These are phyloP conservation scores for Agrochola lota DNA, from an alignment of 2,888 invertebrate genomes.

Conservation along the genomic window DNA sequence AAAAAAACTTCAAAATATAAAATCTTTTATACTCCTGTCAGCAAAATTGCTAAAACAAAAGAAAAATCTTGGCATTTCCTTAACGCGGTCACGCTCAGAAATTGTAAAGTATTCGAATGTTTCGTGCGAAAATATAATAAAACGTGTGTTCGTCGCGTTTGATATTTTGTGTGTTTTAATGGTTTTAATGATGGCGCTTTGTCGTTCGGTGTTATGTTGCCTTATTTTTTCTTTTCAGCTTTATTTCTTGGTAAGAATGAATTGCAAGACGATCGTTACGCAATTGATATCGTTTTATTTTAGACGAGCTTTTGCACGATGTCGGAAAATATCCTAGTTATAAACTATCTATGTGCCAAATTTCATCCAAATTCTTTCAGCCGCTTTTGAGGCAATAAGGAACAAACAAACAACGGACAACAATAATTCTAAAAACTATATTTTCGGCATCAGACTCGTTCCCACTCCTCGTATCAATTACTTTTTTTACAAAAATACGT, in stretches of 20 bases:
- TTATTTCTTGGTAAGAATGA: not conserved
- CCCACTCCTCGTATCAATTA: too few species aligned
- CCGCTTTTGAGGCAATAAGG: too few species aligned
- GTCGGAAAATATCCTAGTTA: too few species aligned
- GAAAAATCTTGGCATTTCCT: constrained; percentile 35
- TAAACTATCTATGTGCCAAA: too few species aligned
- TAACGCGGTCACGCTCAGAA: constrained; percentile 62
- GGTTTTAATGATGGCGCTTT: constrained; percentile 53
- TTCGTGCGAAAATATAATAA: constrained; percentile 68
- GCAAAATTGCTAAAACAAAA: constrained; percentile 40
- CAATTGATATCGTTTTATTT: not conserved
- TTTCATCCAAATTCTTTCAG: too few species aligned
- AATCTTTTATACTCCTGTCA: constrained; percentile 21
- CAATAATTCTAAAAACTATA: too few species aligned
- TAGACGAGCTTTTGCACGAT: too few species aligned
- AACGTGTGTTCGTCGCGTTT: constrained; percentile 53
- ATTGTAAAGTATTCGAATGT: constrained; percentile 71
- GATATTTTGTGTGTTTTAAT: constrained; percentile 58
- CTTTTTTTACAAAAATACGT: too few species aligned
- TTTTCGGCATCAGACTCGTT: too few species aligned
- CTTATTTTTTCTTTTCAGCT: constrained; percentile 8
- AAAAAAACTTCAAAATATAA: constrained; percentile 16
- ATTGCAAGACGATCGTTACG: not conserved
- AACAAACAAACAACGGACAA: too few species aligned
- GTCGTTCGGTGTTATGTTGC: constrained; percentile 15